Conservation (phyloP, 1,140 invertebrate species). For the Procambarus clarkii region DNA sequence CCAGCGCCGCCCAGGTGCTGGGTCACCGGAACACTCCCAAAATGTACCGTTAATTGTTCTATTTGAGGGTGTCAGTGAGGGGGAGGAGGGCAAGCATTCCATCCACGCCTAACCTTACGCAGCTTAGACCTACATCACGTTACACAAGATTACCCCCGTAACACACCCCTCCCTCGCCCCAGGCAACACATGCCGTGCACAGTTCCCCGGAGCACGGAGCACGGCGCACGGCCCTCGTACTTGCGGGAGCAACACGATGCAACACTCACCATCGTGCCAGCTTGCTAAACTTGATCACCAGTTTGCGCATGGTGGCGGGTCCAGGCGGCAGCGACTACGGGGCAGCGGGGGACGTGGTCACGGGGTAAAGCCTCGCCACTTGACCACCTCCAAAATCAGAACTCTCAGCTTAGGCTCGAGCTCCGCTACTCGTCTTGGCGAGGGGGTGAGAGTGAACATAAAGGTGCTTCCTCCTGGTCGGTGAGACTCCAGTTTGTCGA, state of each 20-base stretch:
- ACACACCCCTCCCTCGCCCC: too few species aligned
- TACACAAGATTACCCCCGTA: too few species aligned
- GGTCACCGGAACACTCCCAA: too few species aligned
- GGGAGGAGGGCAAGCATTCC: too few species aligned
- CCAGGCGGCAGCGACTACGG: background rate
- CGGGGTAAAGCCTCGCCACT: background rate
- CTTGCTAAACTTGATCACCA: conserved; percentile 19
- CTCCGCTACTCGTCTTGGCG: background rate
- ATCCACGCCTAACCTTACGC: too few species aligned
- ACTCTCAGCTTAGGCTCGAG: background rate
- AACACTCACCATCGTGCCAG: conserved; percentile 17
- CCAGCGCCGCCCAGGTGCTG: too few species aligned
- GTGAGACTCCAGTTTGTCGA: conserved; percentile 20
- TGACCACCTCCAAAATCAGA: background rate
- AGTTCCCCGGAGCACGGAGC: background rate
- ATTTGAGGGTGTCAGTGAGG: too few species aligned
- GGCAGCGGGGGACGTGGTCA: background rate
- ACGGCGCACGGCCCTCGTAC: background rate
- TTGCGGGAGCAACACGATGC: background rate
- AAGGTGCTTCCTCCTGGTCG: background rate
- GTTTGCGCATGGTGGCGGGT: conserved; percentile 22
- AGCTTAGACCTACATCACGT: too few species aligned
- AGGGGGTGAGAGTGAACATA: conserved; percentile 5
- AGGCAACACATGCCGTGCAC: too few species aligned
- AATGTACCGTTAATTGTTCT: too few species aligned